phyloP scores from a whole-genome alignment of 2,888 invertebrate species.

The Hypolimnas misippus region DNA sequence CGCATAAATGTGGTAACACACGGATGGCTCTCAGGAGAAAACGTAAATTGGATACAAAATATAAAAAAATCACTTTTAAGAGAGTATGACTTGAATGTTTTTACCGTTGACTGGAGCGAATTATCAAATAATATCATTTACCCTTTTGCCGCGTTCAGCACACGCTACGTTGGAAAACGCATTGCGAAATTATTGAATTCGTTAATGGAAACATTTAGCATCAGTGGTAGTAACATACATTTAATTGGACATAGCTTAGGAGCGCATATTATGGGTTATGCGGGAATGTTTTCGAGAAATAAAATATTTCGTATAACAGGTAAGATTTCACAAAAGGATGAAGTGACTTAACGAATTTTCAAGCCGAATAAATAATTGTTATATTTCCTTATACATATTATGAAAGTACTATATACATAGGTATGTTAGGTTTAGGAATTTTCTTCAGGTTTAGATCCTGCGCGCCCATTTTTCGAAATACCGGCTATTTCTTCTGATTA shows the following conservation, averaged over 20 bases:
- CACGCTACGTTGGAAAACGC: conserved; percentile 71
- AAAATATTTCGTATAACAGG: conserved; percentile 85
- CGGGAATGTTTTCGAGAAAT: conserved; percentile 74
- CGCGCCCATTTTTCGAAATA: conserved; percentile 85
- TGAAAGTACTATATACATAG: too few relatives aligned
- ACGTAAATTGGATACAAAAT: conserved; percentile 62
- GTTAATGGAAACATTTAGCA: conserved; percentile 50
- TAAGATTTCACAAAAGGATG: conserved; percentile 42
- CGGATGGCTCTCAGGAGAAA: conserved; percentile 77
- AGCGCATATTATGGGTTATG: conserved; percentile 85
- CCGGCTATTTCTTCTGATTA: conserved; percentile 62
- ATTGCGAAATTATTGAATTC: conserved; percentile 60
- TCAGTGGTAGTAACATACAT: conserved; percentile 58
- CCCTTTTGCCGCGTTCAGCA: conserved; percentile 70
- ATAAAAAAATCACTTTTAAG: conserved; percentile 73
- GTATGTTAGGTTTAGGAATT: too few relatives aligned
- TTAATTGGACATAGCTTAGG: conserved; percentile 84
- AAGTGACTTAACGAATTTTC: too few relatives aligned
- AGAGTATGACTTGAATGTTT: conserved; percentile 75
- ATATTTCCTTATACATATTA: too few relatives aligned
- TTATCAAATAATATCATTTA: conserved; percentile 67
- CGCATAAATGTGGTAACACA: conserved; percentile 80
- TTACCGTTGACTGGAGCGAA: conserved; percentile 77
- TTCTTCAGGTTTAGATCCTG: conserved; percentile 88
- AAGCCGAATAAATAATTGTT: too few relatives aligned